phyloP scores from a whole-genome alignment of 2,888 invertebrate species.

The Scaeva pyrastri region DNA sequence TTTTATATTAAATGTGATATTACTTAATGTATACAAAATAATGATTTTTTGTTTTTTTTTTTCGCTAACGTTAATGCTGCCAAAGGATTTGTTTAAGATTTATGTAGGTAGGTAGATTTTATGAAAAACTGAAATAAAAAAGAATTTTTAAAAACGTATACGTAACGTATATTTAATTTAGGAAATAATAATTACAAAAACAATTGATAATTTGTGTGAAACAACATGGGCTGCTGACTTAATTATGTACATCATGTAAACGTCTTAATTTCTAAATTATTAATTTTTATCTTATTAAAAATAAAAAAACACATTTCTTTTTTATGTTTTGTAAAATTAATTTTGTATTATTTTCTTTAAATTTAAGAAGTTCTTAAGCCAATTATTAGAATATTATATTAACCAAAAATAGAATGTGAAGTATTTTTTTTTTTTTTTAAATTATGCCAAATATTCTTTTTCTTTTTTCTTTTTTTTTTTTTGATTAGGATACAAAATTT shows the following conservation, averaged over 20 bases:
- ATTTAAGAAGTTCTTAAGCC: conserved; percentile 67
- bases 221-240: conserved; percentile 69
- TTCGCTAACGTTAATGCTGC: conserved; percentile 58
- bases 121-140: background rate
- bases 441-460: conserved; percentile 23
- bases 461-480: background rate
- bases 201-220: conserved; percentile 41
- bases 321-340: conserved; percentile 19
- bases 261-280: conserved; percentile 45
- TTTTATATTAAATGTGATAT: conserved; percentile 54
- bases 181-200: conserved; percentile 6
- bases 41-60: conserved; percentile 70
- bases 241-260: conserved; percentile 62
- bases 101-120: background rate
- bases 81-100: conserved; percentile 57
- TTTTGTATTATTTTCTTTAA: conserved; percentile 37
- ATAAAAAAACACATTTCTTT: background rate
- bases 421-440: conserved; percentile 30
- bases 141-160: conserved; percentile 11
- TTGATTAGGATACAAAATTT: conserved; percentile 37
- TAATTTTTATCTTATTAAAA: background rate
- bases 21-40: conserved; percentile 19
- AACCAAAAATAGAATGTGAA: conserved; percentile 67
- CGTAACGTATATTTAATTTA: conserved; percentile 24
- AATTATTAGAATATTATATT: conserved; percentile 43